Base-by-base conservation (phyloP, 2,797 vertebrate genomes). In the Poeciliopsis turneri region DNA sequence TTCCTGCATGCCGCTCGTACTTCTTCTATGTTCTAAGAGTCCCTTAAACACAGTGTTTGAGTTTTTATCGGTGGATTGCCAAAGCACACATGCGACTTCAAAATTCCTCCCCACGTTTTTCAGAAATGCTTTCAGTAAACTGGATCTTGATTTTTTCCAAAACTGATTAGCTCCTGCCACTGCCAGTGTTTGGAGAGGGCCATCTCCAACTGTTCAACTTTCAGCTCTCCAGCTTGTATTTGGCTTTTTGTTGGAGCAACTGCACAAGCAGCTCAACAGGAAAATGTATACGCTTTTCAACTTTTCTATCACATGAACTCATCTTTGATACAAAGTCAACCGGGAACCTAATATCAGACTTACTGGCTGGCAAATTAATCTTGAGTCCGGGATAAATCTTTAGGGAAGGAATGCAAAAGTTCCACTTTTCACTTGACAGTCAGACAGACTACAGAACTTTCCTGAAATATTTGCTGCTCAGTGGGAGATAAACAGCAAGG, bases 151-250 rank as follows among this genome's bases (percentile, higher is more conserved):
- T 88, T 90, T 90, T 61, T 69, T 76, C 86, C 72, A 90, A 91
- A 85, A 68, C 78, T 82, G 82, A 92, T 83, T 85, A 81, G 74
- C 73, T 87, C 75, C 78, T 89, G 82, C 82, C 82, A 88, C 86
- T 92, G 83, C 61, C n/a, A 41, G 81, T 13, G 43, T 83, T 90
- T 93, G 90, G 90, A 89, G 92, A 80, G 84, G 70, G 36, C 41
- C 45, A 55, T 85, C 75, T 76, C 88, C 90, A 92, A 92, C 90
- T 90, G 90, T 90, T 91, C 89, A 76, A 84, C 78, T 81, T 80
- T 82, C 85, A 77, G 57, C 76, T 82, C 69, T 76, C 57, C 57
- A 68, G 75, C 78, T 84, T 70, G 53, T 47, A 75, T 68, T 70
- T n/a, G 45, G 59, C 66, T 51, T 77, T 77, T 53, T 74, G 39